A percentile compares a stretch with the other conserved stretches of the same genome.
These are phyloP conservation scores for Mesitornis unicolor DNA, from an alignment of 2,113 vertebrate genomes.

Conservation along the genomic window DNA sequence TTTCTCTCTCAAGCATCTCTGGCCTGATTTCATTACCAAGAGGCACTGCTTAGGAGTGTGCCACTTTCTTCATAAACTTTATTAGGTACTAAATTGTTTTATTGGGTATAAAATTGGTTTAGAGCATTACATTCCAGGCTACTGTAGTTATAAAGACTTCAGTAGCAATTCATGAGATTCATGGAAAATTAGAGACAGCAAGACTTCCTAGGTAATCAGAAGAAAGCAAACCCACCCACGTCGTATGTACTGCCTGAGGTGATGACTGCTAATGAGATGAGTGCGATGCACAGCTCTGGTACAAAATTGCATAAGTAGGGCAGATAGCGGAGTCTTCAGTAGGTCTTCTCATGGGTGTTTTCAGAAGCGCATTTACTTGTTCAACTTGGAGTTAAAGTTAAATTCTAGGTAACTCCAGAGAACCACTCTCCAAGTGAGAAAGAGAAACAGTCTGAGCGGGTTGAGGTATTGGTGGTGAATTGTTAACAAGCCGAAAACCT, in stretches of 20 bases:
- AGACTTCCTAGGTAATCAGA: background rate
- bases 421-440: background rate
- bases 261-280: constrained; percentile 27
- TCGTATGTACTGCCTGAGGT: background rate
- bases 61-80: constrained; percentile 12
- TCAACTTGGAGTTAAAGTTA: background rate
- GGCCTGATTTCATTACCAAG: background rate
- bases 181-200: constrained; percentile 30
- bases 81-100: constrained; percentile 33
- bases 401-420: background rate
- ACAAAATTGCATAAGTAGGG: background rate
- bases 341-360: background rate
- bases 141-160: constrained; percentile 35
- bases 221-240: constrained; percentile 19
- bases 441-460: background rate
- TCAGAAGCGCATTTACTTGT: background rate
- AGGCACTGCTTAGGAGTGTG: background rate
- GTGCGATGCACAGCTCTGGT: background rate
- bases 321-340: background rate
- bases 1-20: background rate
- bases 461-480: background rate
- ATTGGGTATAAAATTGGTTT: background rate
- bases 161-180: constrained; percentile 10
- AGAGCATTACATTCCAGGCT: background rate
- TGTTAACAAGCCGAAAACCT: constrained; percentile 16